Evolutionary conservation across 35 echinoderm and acorn worm genomes (phyloP), one percentile per base, ranked within the genome.

Genomic region (Patiria miniata): DNA sequence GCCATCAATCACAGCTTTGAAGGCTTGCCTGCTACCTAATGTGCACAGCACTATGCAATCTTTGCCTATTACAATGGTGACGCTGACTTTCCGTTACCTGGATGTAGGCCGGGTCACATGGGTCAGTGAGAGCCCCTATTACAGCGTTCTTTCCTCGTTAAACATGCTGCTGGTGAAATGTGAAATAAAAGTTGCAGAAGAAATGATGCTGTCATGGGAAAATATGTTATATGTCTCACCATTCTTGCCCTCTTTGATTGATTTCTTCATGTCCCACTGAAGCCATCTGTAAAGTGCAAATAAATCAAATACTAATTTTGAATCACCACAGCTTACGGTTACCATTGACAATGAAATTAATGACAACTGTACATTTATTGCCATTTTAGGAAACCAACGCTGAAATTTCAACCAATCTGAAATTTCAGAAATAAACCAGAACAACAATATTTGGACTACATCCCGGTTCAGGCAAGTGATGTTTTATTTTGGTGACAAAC

Each of bases 211-310:
- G 29, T 32, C 21, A n/a, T 1, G 14, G 65, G 65, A 47, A 47
- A 47, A 4, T 47, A 12, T 6, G 12, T 6, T 34, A 28, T 26
- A 73, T 73, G 65, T 36, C 65, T 73, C 65, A 73, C 65, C 65
- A 73, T 73, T 73, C 34, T 34, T 73, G 34, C 65, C 65, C 26
- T 34, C 26, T 73, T 34, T 26, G 23, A 73, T 73, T 73, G 65
- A 22, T 30, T 73, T 73, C 65, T 73, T 73, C 65, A 73, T 73
- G 26, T 73, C 65, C 26, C 10, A 73, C 65, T 73, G 65, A 26
- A 73, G 65, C 65, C 65, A 73, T 32, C 65, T 73, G 65, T 73
- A 32, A 22, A 73, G 3, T 32, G 14, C 21, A 73, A 73, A 73
- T 4, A 28, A 2, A 36, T 28, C 2, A 1, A 7, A 30, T 0